Evolutionary conservation across 2,888 invertebrate species (phyloP).

Genomic region (Vesta saturnalis): DNA sequence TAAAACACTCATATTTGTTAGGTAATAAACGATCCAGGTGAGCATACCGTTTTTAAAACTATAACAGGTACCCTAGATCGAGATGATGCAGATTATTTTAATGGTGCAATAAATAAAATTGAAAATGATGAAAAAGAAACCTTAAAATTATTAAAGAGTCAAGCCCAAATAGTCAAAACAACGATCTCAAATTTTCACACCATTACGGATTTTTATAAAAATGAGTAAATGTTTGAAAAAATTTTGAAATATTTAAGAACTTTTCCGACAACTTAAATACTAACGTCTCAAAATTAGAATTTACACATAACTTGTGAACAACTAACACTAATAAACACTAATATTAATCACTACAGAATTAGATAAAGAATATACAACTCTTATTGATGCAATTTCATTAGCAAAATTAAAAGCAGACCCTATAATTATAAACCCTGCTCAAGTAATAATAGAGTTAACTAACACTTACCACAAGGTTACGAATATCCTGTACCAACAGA

Average conservation of each 20-base stretch:
- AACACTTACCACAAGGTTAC: too few relatives aligned
- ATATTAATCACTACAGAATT: neutral
- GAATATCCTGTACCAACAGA: too few relatives aligned
- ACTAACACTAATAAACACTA: neutral
- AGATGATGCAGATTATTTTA: constrained; percentile 46
- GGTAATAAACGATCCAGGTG: neutral
- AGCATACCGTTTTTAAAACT: constrained; percentile 35
- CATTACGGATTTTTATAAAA: constrained; percentile 30
- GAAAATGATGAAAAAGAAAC: constrained; percentile 32
- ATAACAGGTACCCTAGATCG: constrained; percentile 48
- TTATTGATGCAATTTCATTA: neutral
- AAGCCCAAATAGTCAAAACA: constrained; percentile 37
- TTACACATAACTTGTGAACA: neutral
- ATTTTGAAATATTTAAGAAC: constrained; percentile 19
- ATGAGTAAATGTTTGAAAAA: constrained; percentile 39
- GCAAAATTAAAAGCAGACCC: constrained; percentile 1
- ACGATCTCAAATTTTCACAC: constrained; percentile 41
- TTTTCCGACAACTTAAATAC: neutral
- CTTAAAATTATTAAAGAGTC: constrained; percentile 36
- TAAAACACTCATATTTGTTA: neutral
- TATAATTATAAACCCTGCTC: too few relatives aligned
- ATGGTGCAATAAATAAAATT: constrained; percentile 39
- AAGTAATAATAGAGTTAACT: too few relatives aligned
- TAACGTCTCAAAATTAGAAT: neutral
- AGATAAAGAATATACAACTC: neutral